Evolutionary conservation across 2,888 invertebrate genomes (phyloP).

Genomic region (Cenopis cana): DNA sequence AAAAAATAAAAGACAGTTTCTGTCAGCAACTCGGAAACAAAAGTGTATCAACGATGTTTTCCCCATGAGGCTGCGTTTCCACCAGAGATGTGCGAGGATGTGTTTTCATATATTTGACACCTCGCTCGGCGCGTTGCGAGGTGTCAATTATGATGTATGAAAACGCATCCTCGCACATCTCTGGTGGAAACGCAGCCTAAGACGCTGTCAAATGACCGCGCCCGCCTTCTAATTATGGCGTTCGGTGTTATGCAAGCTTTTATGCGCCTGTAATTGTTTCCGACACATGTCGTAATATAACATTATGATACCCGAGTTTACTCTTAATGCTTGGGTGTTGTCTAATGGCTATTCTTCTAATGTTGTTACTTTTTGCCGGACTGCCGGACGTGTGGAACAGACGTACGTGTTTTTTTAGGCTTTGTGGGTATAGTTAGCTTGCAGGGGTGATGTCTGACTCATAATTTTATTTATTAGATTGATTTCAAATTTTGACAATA

Average conservation of each 20-base stretch:
- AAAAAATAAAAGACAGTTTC: background rate
- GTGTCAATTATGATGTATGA: no score
- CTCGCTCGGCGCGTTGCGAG: no score
- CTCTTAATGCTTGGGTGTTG: slow-evolving; percentile 57
- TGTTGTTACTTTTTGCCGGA: slow-evolving; percentile 10
- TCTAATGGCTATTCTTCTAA: slow-evolving; percentile 38
- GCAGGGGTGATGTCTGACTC: no score
- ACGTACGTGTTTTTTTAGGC: background rate
- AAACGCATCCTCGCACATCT: no score
- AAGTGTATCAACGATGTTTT: slow-evolving; percentile 23
- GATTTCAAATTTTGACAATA: no score
- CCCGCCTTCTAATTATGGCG: slow-evolving; percentile 38
- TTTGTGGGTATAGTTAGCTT: no score
- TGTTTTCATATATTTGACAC: no score
- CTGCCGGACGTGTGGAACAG: background rate
- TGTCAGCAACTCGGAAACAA: background rate
- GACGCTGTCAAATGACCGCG: slow-evolving; percentile 24
- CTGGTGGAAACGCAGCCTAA: no score
- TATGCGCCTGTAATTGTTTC: slow-evolving; percentile 43
- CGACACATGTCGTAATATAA: slow-evolving; percentile 40
- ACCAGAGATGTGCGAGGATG: no score
- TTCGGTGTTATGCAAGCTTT: slow-evolving; percentile 41
- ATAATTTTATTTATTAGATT: no score
- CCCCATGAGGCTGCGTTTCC: no score
- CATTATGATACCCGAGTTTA: slow-evolving; percentile 35